Evolutionary conservation across 2,113 vertebrate genomes (phyloP).

Genomic region (Eolophus roseicapilla): DNA sequence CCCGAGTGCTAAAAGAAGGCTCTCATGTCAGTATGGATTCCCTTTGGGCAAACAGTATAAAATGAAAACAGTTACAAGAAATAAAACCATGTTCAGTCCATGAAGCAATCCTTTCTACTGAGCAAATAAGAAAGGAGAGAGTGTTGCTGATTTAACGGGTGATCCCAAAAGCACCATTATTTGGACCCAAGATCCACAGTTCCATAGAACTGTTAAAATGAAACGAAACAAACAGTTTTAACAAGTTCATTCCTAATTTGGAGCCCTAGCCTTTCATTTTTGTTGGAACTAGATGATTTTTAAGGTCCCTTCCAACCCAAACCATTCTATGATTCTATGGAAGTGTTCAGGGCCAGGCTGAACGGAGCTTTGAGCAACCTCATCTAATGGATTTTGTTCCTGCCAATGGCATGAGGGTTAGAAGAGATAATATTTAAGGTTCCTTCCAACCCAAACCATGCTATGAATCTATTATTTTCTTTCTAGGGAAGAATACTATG

Average conservation of each 20-base stretch:
- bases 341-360: neutral
- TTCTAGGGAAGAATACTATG: neutral
- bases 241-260: neutral
- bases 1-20: neutral
- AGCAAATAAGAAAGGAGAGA: neutral
- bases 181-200: neutral
- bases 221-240: neutral
- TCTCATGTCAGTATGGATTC: neutral
- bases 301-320: neutral
- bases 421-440: neutral
- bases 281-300: neutral
- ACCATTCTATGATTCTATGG: neutral
- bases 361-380: neutral
- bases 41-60: neutral
- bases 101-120: neutral
- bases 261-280: neutral
- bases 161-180: neutral
- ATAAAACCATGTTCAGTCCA: neutral
- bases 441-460: neutral
- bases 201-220: neutral
- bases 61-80: slow-evolving; percentile 35
- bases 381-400: neutral
- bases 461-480: neutral
- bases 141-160: neutral
- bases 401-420: neutral